These are phyloP conservation scores for Emmelina monodactyla DNA, from an alignment of 2,888 invertebrate species.

Conservation along the genomic window DNA sequence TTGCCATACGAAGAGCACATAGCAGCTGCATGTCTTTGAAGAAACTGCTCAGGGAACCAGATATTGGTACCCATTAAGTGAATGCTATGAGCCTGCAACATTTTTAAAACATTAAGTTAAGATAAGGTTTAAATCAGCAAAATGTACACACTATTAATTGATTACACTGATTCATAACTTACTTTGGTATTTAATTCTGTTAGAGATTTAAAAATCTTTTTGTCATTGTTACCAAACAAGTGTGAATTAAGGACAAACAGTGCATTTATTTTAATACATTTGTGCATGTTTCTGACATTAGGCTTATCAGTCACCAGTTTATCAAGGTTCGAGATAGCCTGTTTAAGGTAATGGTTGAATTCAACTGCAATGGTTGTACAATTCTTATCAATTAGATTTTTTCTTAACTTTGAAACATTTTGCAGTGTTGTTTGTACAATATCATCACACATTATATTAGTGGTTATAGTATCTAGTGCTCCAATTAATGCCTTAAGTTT, in stretches of 20 bases:
- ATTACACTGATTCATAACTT: slow-evolving; percentile 11
- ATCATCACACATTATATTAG: slow-evolving; percentile 71
- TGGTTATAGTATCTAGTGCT: slow-evolving; percentile 74
- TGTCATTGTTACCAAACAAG: slow-evolving; percentile 80
- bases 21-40: slow-evolving; percentile 70
- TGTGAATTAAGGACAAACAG: slow-evolving; percentile 73
- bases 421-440: slow-evolving; percentile 71
- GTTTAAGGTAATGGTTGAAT: slow-evolving; percentile 71
- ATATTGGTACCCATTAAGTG: slow-evolving; percentile 80
- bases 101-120: slow-evolving; percentile 4
- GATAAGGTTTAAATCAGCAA: background rate
- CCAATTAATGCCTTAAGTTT: slow-evolving; percentile 74
- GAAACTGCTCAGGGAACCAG: slow-evolving; percentile 88
- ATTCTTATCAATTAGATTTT: slow-evolving; percentile 52
- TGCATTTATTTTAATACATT: slow-evolving; percentile 72
- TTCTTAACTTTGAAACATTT: slow-evolving; percentile 40
- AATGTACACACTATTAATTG: background rate
- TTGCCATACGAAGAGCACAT: slow-evolving; percentile 60
- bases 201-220: slow-evolving; percentile 75
- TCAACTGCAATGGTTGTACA: slow-evolving; percentile 62
- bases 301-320: slow-evolving; percentile 54
- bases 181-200: slow-evolving; percentile 82
- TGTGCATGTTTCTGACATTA: slow-evolving; percentile 61
- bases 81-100: slow-evolving; percentile 75
- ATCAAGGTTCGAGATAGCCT: slow-evolving; percentile 69